These are phyloP conservation scores for Botia almorhae DNA, from an alignment of 2,797 vertebrate genomes.

Conservation along the genomic window DNA sequence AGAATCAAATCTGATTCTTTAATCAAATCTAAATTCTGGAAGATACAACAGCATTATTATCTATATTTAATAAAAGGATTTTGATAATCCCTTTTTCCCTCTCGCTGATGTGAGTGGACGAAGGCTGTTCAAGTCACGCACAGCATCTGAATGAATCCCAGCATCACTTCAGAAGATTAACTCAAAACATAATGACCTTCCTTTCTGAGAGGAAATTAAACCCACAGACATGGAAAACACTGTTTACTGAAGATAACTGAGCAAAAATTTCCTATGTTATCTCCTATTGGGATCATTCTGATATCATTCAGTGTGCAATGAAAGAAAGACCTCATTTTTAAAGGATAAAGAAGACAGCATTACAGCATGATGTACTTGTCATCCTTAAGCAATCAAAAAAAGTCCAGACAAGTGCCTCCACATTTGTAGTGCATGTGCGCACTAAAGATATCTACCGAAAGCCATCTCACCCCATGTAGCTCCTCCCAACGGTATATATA, in stretches of 20 bases:
- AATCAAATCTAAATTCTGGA: too few relatives aligned
- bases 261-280: background rate
- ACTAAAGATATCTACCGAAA: conserved; percentile 10
- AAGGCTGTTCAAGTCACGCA: conserved; percentile 33
- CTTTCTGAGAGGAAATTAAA: conserved; percentile 19
- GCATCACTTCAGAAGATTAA: conserved; percentile 45
- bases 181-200: conserved; percentile 27
- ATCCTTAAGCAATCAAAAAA: background rate
- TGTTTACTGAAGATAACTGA: conserved; percentile 12
- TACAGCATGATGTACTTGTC: background rate
- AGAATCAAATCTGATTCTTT: too few relatives aligned
- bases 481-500: conserved; percentile 36
- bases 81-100: conserved; percentile 52
- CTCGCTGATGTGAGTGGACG: conserved; percentile 30
- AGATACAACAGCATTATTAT: conserved; percentile 55
- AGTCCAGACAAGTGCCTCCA: too few relatives aligned
- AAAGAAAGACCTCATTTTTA: background rate
- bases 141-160: conserved; percentile 45
- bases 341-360: background rate
- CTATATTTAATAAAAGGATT: conserved; percentile 65
- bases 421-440: background rate
- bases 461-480: background rate
- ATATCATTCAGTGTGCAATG: background rate
- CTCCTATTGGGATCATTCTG: background rate
- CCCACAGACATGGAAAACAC: background rate